phyloP scores from a whole-genome alignment of 2,113 vertebrate species.

The Octodon degus region DNA sequence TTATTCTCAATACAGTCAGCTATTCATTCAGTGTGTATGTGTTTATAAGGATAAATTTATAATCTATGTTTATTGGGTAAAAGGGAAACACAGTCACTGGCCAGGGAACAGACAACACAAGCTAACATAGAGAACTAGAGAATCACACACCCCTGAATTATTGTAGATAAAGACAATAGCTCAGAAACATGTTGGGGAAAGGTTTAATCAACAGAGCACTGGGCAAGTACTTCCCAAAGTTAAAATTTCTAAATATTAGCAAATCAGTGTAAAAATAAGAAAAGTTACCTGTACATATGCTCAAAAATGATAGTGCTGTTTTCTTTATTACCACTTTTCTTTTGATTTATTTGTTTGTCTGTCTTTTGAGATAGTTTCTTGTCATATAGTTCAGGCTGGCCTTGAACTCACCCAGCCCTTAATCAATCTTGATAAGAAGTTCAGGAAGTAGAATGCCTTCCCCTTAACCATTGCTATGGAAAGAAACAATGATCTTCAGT shows the following conservation, averaged over 20 bases:
- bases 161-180: no score
- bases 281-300: not conserved
- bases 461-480: not conserved
- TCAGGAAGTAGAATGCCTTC: not conserved
- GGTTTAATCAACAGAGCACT: not conserved
- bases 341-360: not conserved
- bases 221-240: not conserved
- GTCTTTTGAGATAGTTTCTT: not conserved
- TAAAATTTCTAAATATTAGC: not conserved
- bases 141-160: rapidly evolving
- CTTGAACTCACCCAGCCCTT: not conserved
- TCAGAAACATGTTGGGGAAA: not conserved
- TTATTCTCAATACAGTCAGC: not conserved
- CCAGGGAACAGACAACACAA: not conserved
- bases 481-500: not conserved
- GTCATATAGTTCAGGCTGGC: not conserved
- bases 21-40: not conserved
- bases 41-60: not conserved
- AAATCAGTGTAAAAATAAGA: not conserved
- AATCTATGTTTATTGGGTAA: not conserved
- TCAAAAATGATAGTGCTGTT: not conserved
- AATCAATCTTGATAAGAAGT: not conserved
- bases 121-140: rapidly evolving
- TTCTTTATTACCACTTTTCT: not conserved
- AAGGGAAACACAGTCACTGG: not conserved